These are phyloP conservation scores for Todus mexicanus DNA, from an alignment of 2,797 vertebrate species.

Conservation along the genomic window DNA sequence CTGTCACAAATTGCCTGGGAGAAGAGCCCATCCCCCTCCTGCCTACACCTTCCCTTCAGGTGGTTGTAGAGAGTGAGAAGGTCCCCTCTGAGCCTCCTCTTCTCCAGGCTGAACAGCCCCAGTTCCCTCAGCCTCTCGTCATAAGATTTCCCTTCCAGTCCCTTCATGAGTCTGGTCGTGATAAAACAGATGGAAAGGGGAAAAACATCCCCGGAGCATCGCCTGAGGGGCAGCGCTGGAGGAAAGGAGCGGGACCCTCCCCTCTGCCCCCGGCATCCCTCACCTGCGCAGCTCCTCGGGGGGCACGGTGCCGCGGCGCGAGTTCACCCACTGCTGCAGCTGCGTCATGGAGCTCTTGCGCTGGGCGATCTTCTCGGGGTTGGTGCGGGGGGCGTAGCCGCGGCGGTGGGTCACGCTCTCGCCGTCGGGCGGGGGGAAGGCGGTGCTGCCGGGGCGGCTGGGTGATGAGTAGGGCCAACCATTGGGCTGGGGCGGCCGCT, in stretches of 20 bases:
- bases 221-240: neutral
- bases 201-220: neutral
- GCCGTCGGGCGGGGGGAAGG: slow-evolving; percentile 71
- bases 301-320: slow-evolving; percentile 76
- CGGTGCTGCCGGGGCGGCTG: slow-evolving; percentile 64
- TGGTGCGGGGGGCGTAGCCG: slow-evolving; percentile 80
- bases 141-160: too few relatives aligned
- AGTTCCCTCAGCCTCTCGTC: too few relatives aligned
- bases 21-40: too few relatives aligned
- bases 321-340: slow-evolving; percentile 96
- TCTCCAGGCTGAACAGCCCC: too few relatives aligned
- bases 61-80: too few relatives aligned
- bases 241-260: neutral
- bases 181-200: fast-evolving
- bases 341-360: slow-evolving; percentile 96
- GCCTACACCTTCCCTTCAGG: too few relatives aligned
- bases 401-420: slow-evolving; percentile 77
- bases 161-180: too few relatives aligned
- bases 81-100: too few relatives aligned
- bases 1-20: too few relatives aligned
- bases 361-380: slow-evolving; percentile 88
- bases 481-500: slow-evolving; percentile 75
- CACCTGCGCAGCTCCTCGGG: slow-evolving; percentile 89
- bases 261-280: neutral
- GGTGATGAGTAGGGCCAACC: slow-evolving; percentile 78